Base-by-base conservation (phyloP, 2,888 invertebrate genomes). In the Dryocosmus kuriphilus region DNA sequence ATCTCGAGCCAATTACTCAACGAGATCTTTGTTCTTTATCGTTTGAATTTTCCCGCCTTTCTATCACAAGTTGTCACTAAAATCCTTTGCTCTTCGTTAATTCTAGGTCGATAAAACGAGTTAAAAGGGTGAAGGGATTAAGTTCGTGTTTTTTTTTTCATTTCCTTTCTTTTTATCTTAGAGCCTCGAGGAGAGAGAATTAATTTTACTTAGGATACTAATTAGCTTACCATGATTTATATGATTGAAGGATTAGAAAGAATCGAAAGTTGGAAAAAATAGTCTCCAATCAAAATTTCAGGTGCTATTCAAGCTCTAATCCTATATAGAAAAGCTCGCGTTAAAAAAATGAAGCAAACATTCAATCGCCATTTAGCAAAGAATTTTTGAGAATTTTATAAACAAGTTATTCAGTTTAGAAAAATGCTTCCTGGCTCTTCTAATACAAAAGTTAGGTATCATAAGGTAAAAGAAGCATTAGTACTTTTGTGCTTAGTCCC, bases 1-100 rank as follows among this genome's bases (percentile, higher is more conserved):
- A 67, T 27, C 51, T 71, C 7, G n/a, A 51, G n/a, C n/a, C 71
- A 71, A 71, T 71, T 71, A 71, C 32, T 71, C n/a, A 30, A n/a
- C 51, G 11, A n/a, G 30, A 51, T 46, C 30, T 30, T 71, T 71
- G 19, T 71, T 51, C 71, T 32, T n/a, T 11, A 30, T 30, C 30
- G 27, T 71, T 71, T 51, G 71, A 51, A 71, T 71, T 71, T 71
- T 71, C 51, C 51, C 71, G 51, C 71, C 46, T 9, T 30, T 51
- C 30, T 7, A n/a, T 51, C 27, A 71, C 30, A 24, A 46, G 46
- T 27, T 71, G 41, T 24, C 30, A 41, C 30, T n/a, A 51, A 6
- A 51, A 71, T 27, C 27, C 51, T n/a, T n/a, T 27, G 30, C 71
- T 71, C 9, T 16, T 27, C n/a, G 38, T 30, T 71, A 51, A 71